Base-by-base conservation (phyloP, 2,888 invertebrate species). In the Baccha elongata region DNA sequence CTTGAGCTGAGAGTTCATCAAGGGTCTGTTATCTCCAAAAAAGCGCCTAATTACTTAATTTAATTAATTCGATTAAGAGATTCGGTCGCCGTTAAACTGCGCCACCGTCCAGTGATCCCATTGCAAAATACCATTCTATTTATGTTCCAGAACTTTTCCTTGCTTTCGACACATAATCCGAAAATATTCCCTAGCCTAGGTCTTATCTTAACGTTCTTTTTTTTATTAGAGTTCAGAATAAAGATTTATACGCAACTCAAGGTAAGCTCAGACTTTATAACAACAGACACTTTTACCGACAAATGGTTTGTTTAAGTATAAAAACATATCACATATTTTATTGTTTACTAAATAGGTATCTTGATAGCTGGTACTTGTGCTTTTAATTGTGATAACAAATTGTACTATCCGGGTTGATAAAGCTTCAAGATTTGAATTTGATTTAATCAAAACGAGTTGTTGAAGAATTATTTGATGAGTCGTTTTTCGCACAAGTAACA, bases 361-460 rank as follows among this genome's bases (percentile, higher is more conserved):
- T 73, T 48, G 68, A 40, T 35, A 5, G 17, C 7, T 40, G 52
- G 40, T 67, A 46, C 15, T 48, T 48, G 15, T 62, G 11, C 32
- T 21, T 50, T 60, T 13, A 10, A 35, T 44, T 69, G 32, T 69
- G 80, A 80, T 80, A 80, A 80, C 69, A 68, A 40, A 23, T 29
- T 42, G 10, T 55, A 69, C 58, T 21, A 64, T 17, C 32, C 42
- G 50, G 65, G 46, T 50, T 40, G 46, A 67, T 73, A 53, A 62
- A 67, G 35, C 21, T 13, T 58, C 35, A 52, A 29, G 44, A 67
- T 68, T 71, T 46, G 37, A 65, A 71, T 60, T 50, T 58, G 48
- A 81, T 71, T 65, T 21, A 65, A 65, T 75, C 71, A 71, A 81
- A 67, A 55, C 26, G 17, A 26, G 50, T 42, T 50, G 42, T 8